A percentile compares a stretch with the other conserved stretches of the same genome.
Evolutionary conservation across 2,888 invertebrate species (phyloP).

Genomic region (Papilio gigon): DNA sequence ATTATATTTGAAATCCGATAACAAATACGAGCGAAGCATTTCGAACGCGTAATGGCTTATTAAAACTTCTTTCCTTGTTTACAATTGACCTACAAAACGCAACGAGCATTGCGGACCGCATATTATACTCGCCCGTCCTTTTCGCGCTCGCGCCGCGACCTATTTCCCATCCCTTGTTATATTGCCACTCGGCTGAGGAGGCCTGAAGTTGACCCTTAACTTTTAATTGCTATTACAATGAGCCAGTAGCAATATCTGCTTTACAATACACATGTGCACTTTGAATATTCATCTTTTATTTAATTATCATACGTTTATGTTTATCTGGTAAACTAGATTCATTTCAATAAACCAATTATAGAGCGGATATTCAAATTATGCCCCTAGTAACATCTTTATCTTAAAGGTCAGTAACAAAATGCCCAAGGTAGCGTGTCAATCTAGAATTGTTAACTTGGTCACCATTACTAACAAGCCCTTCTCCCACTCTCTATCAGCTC

Average conservation of each 20-base stretch:
- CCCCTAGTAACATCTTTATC: not conserved
- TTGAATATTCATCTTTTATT: not conserved
- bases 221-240: constrained; percentile 43
- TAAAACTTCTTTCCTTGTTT: constrained; percentile 49
- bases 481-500: too few species aligned
- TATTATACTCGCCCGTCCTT: constrained; percentile 38
- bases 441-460: too few species aligned
- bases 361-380: not conserved
- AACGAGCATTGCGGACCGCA: constrained; percentile 40
- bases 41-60: constrained; percentile 45
- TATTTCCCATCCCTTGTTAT: constrained; percentile 31
- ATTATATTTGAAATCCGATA: constrained; percentile 2
- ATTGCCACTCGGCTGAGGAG: constrained; percentile 35
- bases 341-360: not conserved
- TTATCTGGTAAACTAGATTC: not conserved
- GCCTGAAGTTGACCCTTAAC: constrained; percentile 39
- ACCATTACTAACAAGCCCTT: too few species aligned
- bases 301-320: not conserved
- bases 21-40: constrained; percentile 2
- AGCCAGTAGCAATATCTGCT: constrained; percentile 25
- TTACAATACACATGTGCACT: constrained; percentile 4
- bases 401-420: not conserved
- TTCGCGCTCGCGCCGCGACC: constrained; percentile 31
- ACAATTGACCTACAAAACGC: constrained; percentile 50
- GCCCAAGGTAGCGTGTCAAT: too few species aligned